phyloP scores from a whole-genome alignment of 2,113 vertebrate genomes.

The Callopanchax toddi region DNA sequence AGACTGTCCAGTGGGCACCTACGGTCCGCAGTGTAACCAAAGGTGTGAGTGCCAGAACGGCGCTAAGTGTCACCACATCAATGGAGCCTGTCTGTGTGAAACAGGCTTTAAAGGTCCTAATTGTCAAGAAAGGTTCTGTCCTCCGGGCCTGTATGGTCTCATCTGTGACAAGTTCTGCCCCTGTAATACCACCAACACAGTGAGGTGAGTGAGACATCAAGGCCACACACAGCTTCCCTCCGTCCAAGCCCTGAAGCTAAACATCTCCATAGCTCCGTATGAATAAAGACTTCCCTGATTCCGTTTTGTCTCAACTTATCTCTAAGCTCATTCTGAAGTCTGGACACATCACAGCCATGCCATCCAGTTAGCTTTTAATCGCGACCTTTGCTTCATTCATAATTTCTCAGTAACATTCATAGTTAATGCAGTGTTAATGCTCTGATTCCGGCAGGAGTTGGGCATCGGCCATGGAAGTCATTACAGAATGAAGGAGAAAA shows the following conservation, averaged over 20 bases:
- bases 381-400: conserved; percentile 78
- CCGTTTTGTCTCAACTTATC: conserved; percentile 44
- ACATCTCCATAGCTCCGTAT: conserved; percentile 12
- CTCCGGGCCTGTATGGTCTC: conserved; percentile 89
- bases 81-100: conserved; percentile 90
- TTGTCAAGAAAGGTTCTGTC: conserved; percentile 95
- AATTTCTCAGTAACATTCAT: conserved; percentile 76
- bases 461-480: conserved; percentile 64
- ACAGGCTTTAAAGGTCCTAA: conserved; percentile 92
- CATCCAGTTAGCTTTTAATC: conserved; percentile 75
- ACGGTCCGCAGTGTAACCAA: conserved; percentile 89
- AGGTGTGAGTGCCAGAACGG: conserved; percentile 93
- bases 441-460: conserved; percentile 68
- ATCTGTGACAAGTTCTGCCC: conserved; percentile 93
- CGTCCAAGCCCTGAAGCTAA: conserved; percentile 19
- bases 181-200: conserved; percentile 88
- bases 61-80: conserved; percentile 93
- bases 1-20: conserved; percentile 93
- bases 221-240: conserved; percentile 31
- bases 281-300: conserved; percentile 43
- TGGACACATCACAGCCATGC: conserved; percentile 67
- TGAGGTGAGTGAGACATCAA: conserved; percentile 83
- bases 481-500: conserved; percentile 73
- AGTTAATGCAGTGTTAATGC: conserved; percentile 80
- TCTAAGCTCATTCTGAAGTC: conserved; percentile 69